Conservation (phyloP, 2,113 vertebrate species). For the Ctenomys sociabilis region DNA sequence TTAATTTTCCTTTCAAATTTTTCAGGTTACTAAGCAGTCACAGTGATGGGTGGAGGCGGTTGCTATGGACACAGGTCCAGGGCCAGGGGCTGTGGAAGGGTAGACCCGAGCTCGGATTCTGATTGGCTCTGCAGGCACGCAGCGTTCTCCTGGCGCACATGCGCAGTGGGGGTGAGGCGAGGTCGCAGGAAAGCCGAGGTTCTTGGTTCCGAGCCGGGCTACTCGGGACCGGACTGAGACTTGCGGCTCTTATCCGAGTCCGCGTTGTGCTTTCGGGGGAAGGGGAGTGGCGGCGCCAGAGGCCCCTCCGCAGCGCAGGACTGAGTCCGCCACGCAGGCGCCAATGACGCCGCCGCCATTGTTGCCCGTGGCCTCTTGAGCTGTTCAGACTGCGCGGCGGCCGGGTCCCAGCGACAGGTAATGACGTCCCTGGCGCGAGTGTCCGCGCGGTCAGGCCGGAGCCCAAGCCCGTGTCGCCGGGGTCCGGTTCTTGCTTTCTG, state of each 20-base stretch:
- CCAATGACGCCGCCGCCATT: slow-evolving; percentile 73
- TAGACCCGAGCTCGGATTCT: not conserved
- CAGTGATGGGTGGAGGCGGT: slow-evolving; percentile 65
- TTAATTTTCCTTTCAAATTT: not conserved
- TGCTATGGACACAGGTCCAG: slow-evolving; percentile 74
- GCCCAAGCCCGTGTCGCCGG: too few relatives aligned
- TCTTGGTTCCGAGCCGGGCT: not conserved
- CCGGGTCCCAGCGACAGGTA: slow-evolving; percentile 65
- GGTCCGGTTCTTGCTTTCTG: not conserved
- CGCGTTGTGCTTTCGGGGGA: not conserved
- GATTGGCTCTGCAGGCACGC: slow-evolving; percentile 61
- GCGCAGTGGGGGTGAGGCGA: slow-evolving; percentile 76
- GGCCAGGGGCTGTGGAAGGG: not conserved
- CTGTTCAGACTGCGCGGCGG: not conserved
- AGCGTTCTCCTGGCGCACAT: slow-evolving; percentile 60
- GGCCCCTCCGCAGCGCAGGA: not conserved
- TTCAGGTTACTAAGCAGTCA: not conserved
- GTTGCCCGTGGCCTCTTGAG: slow-evolving; percentile 63
- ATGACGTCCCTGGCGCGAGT: slow-evolving; percentile 1
- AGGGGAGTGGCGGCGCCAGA: not conserved
- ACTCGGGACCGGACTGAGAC: not conserved
- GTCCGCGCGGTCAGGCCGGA: not conserved
- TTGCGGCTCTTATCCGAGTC: not conserved
- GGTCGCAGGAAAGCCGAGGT: slow-evolving; percentile 21
- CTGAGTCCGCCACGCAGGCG: slow-evolving; percentile 63